Evolutionary conservation across 2,888 invertebrate genomes (phyloP).

Genomic region (Caenorhabditis plicata): DNA sequence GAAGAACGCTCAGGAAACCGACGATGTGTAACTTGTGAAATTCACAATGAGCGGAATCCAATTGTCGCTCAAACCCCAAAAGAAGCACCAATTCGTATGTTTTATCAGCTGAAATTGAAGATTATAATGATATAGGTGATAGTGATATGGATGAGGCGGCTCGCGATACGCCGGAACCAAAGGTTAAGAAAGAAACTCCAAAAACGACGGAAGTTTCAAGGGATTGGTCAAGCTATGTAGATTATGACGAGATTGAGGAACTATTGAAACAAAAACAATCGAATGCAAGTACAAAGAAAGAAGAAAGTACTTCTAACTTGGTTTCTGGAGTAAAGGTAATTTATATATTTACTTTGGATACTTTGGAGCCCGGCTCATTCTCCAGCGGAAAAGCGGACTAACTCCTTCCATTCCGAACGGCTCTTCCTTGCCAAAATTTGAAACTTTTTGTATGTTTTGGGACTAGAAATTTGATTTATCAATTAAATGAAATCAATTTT

Average conservation of each 20-base stretch:
- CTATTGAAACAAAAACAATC: neutral
- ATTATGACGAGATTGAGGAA: conserved; percentile 3
- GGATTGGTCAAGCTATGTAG: neutral
- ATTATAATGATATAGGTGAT: too few species aligned
- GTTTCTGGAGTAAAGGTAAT: too few species aligned
- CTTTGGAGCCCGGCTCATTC: too few species aligned
- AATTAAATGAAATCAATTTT: too few species aligned
- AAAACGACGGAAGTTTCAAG: neutral
- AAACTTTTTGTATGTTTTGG: too few species aligned
- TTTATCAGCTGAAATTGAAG: conserved; percentile 6
- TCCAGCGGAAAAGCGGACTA: too few species aligned
- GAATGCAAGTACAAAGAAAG: neutral
- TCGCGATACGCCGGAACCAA: neutral
- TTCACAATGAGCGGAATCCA: conserved; percentile 10
- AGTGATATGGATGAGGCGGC: conserved; percentile 21
- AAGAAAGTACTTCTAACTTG: too few species aligned
- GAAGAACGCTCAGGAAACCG: conserved; percentile 33
- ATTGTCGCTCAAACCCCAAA: conserved; percentile 3
- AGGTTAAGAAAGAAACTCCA: neutral
- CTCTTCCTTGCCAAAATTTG: too few species aligned
- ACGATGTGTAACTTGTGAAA: conserved; percentile 31
- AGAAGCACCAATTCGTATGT: conserved; percentile 20
- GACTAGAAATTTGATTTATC: too few species aligned
- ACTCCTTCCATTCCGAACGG: too few species aligned
- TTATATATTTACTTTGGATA: too few species aligned